These are phyloP conservation scores for Pterois miles DNA, from an alignment of 2,797 vertebrate species.

Conservation along the genomic window DNA sequence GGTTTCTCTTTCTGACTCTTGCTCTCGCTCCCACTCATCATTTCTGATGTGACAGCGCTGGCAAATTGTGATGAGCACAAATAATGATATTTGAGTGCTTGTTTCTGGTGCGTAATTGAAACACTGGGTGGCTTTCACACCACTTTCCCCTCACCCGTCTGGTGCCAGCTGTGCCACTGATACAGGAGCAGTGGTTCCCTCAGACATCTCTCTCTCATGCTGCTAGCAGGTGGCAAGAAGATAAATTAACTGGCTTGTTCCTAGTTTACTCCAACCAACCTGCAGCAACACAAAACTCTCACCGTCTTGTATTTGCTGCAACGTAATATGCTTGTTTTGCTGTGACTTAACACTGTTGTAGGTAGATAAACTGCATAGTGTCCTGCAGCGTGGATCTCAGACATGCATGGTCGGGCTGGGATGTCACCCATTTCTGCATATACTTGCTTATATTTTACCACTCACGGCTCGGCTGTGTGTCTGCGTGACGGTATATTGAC, in stretches of 20 bases:
- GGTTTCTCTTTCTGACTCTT: conserved; percentile 24
- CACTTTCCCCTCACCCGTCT: not conserved
- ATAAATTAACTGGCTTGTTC: conserved; percentile 47
- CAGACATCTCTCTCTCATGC: conserved; percentile 51
- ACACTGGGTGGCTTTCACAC: conserved; percentile 52
- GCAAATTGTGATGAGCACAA: conserved; percentile 62
- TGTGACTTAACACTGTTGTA: not conserved
- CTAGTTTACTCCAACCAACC: conserved; percentile 30
- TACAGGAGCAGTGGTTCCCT: conserved; percentile 46
- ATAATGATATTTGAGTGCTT: conserved; percentile 65
- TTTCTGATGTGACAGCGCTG: conserved; percentile 52
- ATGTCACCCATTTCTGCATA: not conserved
- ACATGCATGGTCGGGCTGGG: not conserved
- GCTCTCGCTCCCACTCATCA: conserved; percentile 35
- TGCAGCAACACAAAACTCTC: conserved; percentile 23
- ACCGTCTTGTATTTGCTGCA: not conserved
- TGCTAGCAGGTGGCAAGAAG: conserved; percentile 59
- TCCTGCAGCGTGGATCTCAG: not conserved
- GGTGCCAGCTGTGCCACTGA: conserved; percentile 68
- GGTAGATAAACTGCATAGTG: not conserved
- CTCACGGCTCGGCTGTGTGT: too few relatives aligned
- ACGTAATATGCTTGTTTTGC: not conserved
- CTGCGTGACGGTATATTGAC: too few relatives aligned
- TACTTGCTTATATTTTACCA: not conserved
- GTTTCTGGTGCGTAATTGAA: conserved; percentile 75